phyloP scores from a whole-genome alignment of 2,113 vertebrate genomes.

The Phycodurus eques region DNA sequence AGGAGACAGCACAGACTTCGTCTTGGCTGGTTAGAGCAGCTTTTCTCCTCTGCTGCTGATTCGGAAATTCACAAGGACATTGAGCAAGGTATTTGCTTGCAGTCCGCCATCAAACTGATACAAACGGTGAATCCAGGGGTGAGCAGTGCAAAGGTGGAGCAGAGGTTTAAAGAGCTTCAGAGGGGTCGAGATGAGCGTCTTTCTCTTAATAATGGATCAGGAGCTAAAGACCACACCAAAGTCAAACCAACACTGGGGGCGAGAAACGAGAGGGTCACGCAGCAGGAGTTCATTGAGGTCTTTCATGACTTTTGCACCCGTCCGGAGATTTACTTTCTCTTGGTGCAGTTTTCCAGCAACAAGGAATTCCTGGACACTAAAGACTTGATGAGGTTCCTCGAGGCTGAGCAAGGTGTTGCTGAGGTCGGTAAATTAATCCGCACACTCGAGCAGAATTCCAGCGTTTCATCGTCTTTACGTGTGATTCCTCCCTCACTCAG shows the following conservation, averaged over 20 bases:
- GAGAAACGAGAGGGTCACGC: conserved; percentile 69
- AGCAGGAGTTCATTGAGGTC: conserved; percentile 88
- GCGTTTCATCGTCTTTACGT: neutral
- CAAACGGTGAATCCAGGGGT: conserved; percentile 85
- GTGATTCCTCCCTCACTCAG: conserved; percentile 43
- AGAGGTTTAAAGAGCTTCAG: conserved; percentile 90
- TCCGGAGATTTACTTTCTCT: conserved; percentile 93
- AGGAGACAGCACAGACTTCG: conserved; percentile 91
- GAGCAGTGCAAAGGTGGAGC: conserved; percentile 83
- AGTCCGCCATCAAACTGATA: conserved; percentile 81
- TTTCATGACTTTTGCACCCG: conserved; percentile 95
- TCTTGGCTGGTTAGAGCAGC: conserved; percentile 85
- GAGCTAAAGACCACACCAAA: conserved; percentile 23
- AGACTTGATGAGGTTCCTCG: conserved; percentile 94
- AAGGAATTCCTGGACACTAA: conserved; percentile 93
- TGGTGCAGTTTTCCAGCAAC: conserved; percentile 98
- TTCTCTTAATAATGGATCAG: conserved; percentile 20
- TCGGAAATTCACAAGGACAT: conserved; percentile 62
- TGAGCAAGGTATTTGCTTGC: conserved; percentile 76
- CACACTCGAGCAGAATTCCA: neutral
- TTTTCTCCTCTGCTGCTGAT: conserved; percentile 71
- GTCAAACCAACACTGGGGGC: conserved; percentile 15
- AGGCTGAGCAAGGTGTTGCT: conserved; percentile 92
- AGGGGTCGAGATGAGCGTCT: conserved; percentile 76
- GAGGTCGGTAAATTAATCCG: conserved; percentile 73